phyloP scores from a whole-genome alignment of 2,888 invertebrate genomes.

The Caenorhabditis zanzibari region DNA sequence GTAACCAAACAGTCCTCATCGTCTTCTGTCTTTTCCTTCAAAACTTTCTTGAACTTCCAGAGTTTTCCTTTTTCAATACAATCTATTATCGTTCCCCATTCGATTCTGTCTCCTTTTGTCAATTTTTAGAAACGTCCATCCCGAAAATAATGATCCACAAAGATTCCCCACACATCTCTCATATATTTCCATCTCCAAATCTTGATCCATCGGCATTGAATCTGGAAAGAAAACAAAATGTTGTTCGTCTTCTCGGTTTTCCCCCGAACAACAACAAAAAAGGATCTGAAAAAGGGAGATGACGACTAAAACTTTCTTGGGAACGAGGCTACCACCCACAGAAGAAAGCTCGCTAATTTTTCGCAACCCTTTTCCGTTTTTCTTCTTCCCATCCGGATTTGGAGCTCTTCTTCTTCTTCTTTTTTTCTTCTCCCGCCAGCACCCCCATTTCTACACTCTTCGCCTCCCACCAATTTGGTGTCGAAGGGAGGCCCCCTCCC shows the following conservation, averaged over 20 bases:
- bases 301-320: slow-evolving; percentile 43
- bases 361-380: slow-evolving; percentile 43
- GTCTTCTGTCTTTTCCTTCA: too few species aligned
- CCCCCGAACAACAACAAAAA: slow-evolving; percentile 33
- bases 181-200: not conserved
- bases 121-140: too few species aligned
- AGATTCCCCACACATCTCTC: too few species aligned
- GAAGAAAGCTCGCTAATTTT: slow-evolving; percentile 49
- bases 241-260: slow-evolving; percentile 4
- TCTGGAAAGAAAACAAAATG: not conserved
- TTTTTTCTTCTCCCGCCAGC: slow-evolving; percentile 31
- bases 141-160: too few species aligned
- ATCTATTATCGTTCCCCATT: too few species aligned
- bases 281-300: slow-evolving; percentile 34
- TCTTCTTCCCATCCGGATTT: slow-evolving; percentile 53
- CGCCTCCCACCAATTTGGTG: slow-evolving; percentile 58
- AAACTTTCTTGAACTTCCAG: too few species aligned
- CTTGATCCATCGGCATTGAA: not conserved
- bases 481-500: slow-evolving; percentile 31
- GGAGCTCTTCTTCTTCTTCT: slow-evolving; percentile 26
- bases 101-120: too few species aligned
- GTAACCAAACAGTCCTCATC: too few species aligned
- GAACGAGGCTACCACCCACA: slow-evolving; percentile 26
- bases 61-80: too few species aligned
- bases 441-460: slow-evolving; percentile 15